A percentile compares a stretch with the other conserved stretches of the same genome.
Evolutionary conservation across 2,113 vertebrate genomes (phyloP).

Genomic region (Mesocricetus auratus): DNA sequence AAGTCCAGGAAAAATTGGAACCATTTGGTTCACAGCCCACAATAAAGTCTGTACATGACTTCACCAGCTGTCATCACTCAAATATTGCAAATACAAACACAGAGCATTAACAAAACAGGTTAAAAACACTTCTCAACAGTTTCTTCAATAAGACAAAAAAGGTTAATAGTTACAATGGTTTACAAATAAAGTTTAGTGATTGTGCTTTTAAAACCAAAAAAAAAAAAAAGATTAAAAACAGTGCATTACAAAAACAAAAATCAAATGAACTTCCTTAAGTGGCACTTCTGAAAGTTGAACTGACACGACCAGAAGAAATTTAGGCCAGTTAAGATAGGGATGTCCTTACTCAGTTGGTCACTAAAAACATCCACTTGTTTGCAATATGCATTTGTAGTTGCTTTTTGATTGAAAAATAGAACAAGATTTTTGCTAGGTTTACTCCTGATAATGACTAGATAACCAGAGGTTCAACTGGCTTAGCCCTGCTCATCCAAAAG

Average conservation of each 20-base stretch:
- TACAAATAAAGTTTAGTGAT: constrained; percentile 99
- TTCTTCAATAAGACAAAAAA: constrained; percentile 96
- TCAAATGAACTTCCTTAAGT: constrained; percentile 93
- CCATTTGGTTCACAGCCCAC: constrained; percentile 84
- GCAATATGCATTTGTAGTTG: constrained; percentile 80
- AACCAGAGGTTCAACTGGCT: constrained; percentile 85
- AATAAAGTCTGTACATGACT: constrained; percentile 82
- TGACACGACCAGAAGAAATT: constrained; percentile 90
- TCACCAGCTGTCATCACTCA: constrained; percentile 88
- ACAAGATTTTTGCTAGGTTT: constrained; percentile 83
- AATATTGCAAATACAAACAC: constrained; percentile 92
- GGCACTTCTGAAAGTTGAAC: constrained; percentile 95
- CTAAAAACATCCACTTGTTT: constrained; percentile 87
- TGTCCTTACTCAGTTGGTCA: constrained; percentile 82
- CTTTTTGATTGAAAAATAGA: constrained; percentile 85
- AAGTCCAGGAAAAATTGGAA: constrained; percentile 84
- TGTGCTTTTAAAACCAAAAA: constrained; percentile 99
- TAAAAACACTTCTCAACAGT: constrained; percentile 93
- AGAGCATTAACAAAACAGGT: constrained; percentile 93
- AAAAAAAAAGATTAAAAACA: constrained; percentile 92
- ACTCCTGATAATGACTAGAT: constrained; percentile 80
- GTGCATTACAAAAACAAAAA: constrained; percentile 96
- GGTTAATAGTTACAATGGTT: constrained; percentile 99
- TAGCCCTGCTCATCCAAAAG: constrained; percentile 85
- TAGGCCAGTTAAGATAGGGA: constrained; percentile 87